Base-by-base conservation (phyloP, 2,113 vertebrate species). In the Neogale vison region DNA sequence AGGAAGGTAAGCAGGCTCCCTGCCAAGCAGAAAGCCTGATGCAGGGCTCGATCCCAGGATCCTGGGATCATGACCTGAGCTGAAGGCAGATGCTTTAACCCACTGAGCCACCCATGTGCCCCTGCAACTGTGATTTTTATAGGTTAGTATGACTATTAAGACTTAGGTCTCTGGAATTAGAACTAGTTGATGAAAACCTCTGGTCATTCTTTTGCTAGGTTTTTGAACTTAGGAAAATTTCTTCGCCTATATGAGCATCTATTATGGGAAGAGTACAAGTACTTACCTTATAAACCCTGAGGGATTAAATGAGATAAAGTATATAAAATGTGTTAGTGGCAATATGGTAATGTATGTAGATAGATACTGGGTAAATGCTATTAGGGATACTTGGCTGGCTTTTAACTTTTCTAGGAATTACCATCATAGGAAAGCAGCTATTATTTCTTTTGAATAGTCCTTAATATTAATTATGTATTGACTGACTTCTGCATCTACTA, bases 381-480 rank as follows among this genome's bases (percentile, higher is more conserved):
- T 34, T 93, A 82, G 31, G 52, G 92, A 59, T 65, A 59, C 5
- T 81, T 94, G 65, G 47, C 34, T 85, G 61, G 11, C 18, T 83
- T 95, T 91, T 84, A 88, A 63, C 26, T 91, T 63, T 83, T 80
- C 31, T 23, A 80, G 15, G 8, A 92, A 84, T 89, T 89, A 17
- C 8, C 20, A 61, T 96, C 29, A 92, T 36, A 93, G 26, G 61
- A 24, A 91, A 79, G 18, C 12, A 92, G 52, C 34, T 65, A 14
- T 85, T 59, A 74, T 85, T 96, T 89, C 20, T 88, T 65, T 85
- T 63, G 45, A 55, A 18, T 74, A 69, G 23, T 1, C 0, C 20
- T 85, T 91, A 74, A 69, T 88, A 85, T 90, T 83, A 96, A n/a
- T 65, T 50, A 93, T 55, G 7, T 77, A 86, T 89, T 86, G 39